Percentiles rank a stretch among this genome's conserved stretches.
Conservation (phyloP, 2,113 vertebrate genomes). For the Oreochromis spilurus region DNA sequence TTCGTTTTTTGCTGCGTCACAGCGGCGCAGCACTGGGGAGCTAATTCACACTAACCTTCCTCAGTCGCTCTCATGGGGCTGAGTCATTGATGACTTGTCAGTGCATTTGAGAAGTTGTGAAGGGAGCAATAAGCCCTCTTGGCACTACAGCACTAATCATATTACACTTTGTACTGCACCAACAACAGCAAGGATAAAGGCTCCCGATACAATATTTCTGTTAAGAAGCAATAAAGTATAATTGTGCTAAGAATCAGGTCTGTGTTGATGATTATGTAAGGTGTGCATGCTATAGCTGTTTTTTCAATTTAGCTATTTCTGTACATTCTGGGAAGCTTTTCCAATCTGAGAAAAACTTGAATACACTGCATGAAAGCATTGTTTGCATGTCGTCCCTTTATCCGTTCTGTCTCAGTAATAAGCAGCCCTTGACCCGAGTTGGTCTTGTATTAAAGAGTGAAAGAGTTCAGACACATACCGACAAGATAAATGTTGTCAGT, state of each 20-base stretch:
- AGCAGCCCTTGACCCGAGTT: background rate
- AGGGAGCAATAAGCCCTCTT: constrained; percentile 6
- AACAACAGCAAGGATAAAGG: background rate
- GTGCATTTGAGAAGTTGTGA: constrained; percentile 15
- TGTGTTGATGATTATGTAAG: background rate
- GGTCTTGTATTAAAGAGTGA: background rate
- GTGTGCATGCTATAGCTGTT: background rate
- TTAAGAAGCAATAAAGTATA: background rate
- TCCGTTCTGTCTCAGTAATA: background rate
- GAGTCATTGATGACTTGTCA: constrained; percentile 35
- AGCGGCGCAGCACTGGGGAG: background rate
- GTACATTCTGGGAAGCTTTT: background rate
- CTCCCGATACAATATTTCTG: background rate
- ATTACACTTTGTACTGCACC: background rate
- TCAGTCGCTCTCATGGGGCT: background rate
- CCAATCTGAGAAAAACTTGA: background rate
- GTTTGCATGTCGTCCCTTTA: background rate
- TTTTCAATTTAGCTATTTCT: background rate
- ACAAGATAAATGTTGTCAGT: background rate
- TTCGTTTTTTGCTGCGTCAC: background rate
- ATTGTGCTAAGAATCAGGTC: background rate
- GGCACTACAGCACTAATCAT: background rate
- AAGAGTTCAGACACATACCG: background rate
- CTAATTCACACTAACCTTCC: constrained; percentile 33
- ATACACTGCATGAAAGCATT: background rate